phyloP scores from a whole-genome alignment of 92 coral and sea anemone species.

The Parazoanthus darwini region DNA sequence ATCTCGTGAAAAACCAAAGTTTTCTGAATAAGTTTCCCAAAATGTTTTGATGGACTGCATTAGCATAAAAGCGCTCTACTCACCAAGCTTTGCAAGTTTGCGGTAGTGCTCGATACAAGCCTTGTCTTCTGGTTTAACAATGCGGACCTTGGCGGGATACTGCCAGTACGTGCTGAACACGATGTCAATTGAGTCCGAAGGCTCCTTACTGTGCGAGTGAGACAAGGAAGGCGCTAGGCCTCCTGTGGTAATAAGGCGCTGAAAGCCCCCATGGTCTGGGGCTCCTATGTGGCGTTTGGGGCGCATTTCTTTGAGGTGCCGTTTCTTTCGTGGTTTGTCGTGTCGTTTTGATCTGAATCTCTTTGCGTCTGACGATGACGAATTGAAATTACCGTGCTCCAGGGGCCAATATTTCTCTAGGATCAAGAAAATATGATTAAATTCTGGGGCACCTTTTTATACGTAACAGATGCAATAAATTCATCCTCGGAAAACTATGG shows the following conservation, averaged over 20 bases:
- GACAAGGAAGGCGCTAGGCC: conserved; percentile 75
- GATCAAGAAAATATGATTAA: neutral
- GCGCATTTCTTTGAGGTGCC: conserved; percentile 34
- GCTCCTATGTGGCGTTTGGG: conserved; percentile 93
- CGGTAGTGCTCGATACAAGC: conserved; percentile 93
- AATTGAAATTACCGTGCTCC: conserved; percentile 8
- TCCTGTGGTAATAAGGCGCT: conserved; percentile 94
- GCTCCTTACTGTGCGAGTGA: conserved; percentile 54
- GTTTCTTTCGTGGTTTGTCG: conserved; percentile 12
- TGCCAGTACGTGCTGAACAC: conserved; percentile 95
- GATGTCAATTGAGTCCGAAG: conserved; percentile 84
- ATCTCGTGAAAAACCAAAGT: no score
- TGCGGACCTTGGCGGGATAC: conserved; percentile 96
- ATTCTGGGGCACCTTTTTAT: no score
- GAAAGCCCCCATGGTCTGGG: conserved; percentile 98
- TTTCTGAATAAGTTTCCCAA: no score
- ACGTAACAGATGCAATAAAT: no score
- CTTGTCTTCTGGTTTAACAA: conserved; percentile 82
- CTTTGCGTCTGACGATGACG: neutral
- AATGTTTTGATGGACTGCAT: neutral
- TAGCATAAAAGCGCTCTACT: neutral
- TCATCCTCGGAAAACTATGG: no score
- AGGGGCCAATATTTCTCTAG: conserved; percentile 34
- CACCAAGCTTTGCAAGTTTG: conserved; percentile 84
- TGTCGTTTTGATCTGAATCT: conserved; percentile 1